Conservation (phyloP, 2,888 invertebrate species). For the Lysandra coridon region DNA sequence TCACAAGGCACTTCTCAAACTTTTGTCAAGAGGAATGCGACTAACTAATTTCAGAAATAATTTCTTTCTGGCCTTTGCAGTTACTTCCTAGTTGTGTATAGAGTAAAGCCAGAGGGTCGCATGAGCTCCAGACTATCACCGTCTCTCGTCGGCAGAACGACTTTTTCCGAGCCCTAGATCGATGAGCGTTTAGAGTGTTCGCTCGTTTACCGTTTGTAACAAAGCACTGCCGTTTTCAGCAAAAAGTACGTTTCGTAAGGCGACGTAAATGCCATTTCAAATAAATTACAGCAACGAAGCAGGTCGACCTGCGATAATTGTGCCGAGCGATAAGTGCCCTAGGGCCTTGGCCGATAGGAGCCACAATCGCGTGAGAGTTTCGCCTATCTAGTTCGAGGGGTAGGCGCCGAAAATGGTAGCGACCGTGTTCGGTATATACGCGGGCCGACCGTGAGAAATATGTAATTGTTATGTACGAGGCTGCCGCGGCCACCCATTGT, state of each 20-base stretch:
- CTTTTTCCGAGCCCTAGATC: not conserved
- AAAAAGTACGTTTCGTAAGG: slow-evolving; percentile 28
- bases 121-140: too few relatives aligned
- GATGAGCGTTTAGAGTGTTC: not conserved
- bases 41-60: not conserved
- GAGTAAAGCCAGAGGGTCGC: too few relatives aligned
- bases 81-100: not conserved
- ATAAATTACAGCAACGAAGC: slow-evolving; percentile 28
- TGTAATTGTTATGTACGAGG: slow-evolving; percentile 40
- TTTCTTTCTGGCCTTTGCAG: not conserved
- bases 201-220: not conserved
- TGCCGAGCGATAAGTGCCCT: slow-evolving; percentile 11
- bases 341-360: slow-evolving; percentile 6
- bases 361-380: slow-evolving; percentile 17
- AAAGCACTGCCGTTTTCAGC: not conserved
- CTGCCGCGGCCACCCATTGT: slow-evolving; percentile 30
- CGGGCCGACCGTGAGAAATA: slow-evolving; percentile 52
- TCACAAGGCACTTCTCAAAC: not conserved
- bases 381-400: slow-evolving; percentile 28
- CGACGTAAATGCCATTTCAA: slow-evolving; percentile 19
- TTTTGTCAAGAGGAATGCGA: not conserved
- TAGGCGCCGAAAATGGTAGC: slow-evolving; percentile 56
- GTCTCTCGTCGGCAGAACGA: too few relatives aligned
- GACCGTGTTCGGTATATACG: slow-evolving; percentile 40
- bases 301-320: slow-evolving; percentile 18